Evolutionary conservation across 2,113 vertebrate species (phyloP).

Genomic region (Silurus glanis): DNA sequence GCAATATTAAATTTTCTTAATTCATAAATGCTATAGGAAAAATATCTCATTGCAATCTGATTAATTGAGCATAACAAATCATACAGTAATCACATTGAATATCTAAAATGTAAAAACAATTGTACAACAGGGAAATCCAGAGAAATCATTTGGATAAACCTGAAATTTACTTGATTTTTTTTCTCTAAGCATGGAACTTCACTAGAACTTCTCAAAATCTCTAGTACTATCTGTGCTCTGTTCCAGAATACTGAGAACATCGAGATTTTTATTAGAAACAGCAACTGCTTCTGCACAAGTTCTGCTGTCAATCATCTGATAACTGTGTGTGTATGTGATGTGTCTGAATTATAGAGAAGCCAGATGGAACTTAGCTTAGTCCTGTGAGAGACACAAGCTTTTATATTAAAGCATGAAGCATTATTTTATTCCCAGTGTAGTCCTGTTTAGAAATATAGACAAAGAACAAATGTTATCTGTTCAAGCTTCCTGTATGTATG

Average conservation of each 20-base stretch:
- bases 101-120: neutral
- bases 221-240: neutral
- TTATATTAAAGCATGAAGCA: neutral
- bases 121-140: neutral
- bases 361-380: neutral
- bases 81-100: neutral
- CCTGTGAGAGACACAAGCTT: neutral
- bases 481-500: too few relatives aligned
- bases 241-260: neutral
- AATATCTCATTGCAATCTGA: neutral
- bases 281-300: neutral
- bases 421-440: neutral
- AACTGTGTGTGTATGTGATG: constrained; percentile 15
- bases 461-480: too few relatives aligned
- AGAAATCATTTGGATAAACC: neutral
- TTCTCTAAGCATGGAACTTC: neutral
- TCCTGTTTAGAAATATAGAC: neutral
- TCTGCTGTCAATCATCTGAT: constrained; percentile 7
- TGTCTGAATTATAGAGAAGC: neutral
- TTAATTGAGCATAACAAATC: neutral
- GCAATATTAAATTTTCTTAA: neutral
- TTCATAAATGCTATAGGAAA: neutral
- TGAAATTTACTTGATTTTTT: neutral
- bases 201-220: neutral
- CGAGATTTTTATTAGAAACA: constrained; percentile 19